Base-by-base conservation (phyloP, 2,113 vertebrate genomes). In the Macaca nemestrina region DNA sequence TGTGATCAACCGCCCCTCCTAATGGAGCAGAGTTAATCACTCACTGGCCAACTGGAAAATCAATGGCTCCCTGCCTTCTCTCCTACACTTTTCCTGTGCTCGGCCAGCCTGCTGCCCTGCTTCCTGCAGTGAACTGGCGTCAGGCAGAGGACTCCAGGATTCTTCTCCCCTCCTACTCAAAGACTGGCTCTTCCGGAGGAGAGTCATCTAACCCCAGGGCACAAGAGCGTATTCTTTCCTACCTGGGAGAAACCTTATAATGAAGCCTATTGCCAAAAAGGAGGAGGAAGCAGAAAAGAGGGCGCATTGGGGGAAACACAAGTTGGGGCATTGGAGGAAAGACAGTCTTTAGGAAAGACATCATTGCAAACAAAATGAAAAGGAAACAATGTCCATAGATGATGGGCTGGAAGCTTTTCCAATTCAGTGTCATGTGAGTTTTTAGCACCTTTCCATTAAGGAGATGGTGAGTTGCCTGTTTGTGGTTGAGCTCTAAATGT, bases 21-120 rank as follows among this genome's bases (percentile, higher is more conserved):
- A 85, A 97, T 75, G 88, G 79, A 35, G 38, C 64, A 8, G 67
- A 91, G 97, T 97, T 98, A 97, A 98, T 98, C 92, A 97, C 93
- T 98, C 89, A 92, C 97, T 95, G 84, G 73, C 79, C 57, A 32
- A 67, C 67, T 50, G 82, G 93, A 82, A 43, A 83, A 88, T 73
- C 94, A 85, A 0, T 70, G 67, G 76, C 0, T 0, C 22, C 90
- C 48, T 23, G 32, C 48, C 40, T 75, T 30, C 72, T 61, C 52
- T 59, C 32, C 52, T 68, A 57, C 12, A 1, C 52, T 30, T 50
- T 0, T 6, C 68, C 72, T 43, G 1, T 40, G 50, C 52, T 13
- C 17, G 4, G 10, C 73, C 35, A 27, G 14, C 35, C 94, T 80
- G 61, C 72, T 90, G 38, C 64, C 64, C 40, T 25, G 68, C 88